Percentiles rank a stretch among this genome's conserved stretches.
Conservation (phyloP, 1,140 invertebrate genomes). For the Chelonus insularis region DNA sequence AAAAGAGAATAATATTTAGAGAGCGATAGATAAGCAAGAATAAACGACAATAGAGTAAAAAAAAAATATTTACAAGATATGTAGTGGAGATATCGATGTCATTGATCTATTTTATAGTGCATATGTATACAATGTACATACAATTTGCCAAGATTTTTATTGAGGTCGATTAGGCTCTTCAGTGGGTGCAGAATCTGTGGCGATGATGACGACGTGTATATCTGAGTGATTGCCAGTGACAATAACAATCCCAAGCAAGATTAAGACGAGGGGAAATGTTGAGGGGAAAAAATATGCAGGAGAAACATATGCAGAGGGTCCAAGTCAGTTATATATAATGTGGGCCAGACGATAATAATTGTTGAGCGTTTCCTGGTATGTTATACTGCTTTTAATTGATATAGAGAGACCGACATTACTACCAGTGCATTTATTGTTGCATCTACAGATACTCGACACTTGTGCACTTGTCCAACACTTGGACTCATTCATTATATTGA, state of each 20-base stretch:
- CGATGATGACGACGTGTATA: background rate
- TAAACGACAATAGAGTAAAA: too few species aligned
- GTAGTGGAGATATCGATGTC: too few species aligned
- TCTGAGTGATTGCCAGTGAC: background rate
- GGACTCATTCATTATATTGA: background rate
- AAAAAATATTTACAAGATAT: too few species aligned
- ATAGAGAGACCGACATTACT: constrained; percentile 34
- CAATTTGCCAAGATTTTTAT: constrained; percentile 11
- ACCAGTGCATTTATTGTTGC: background rate
- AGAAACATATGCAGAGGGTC: constrained; percentile 3
- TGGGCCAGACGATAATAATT: constrained; percentile 51
- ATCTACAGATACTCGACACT: background rate
- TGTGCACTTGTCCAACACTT: background rate
- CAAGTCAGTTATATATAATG: constrained; percentile 29
- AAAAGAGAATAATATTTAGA: too few species aligned
- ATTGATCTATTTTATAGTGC: constrained; percentile 9
- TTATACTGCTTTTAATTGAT: constrained; percentile 41
- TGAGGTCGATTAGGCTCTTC: constrained; percentile 17
- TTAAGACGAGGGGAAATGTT: background rate
- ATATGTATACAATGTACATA: background rate
- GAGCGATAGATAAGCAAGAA: too few species aligned
- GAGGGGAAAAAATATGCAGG: background rate
- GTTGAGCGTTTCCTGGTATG: constrained; percentile 49
- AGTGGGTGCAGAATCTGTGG: constrained; percentile 4
- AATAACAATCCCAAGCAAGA: constrained; percentile 11